Base-by-base conservation (phyloP, 2,113 vertebrate species). In the Erythrocercus mccallii region DNA sequence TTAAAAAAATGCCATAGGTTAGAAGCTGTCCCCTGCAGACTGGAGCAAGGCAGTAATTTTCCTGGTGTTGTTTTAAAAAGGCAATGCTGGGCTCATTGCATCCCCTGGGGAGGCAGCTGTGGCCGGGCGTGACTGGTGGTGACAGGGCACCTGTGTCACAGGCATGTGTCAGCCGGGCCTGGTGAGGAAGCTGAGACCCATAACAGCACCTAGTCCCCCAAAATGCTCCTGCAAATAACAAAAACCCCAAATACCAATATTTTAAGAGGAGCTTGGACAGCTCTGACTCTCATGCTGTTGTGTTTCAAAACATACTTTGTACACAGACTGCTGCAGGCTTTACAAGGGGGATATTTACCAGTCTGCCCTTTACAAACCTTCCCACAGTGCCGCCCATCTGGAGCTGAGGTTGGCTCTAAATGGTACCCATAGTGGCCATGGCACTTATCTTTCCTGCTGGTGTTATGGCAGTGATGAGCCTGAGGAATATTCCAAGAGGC, bases 41-140 rank as follows among this genome's bases (percentile, higher is more conserved):
- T 77, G 45, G 50, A 77, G 40, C 0, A 2, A 80, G 83, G 81
- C 84, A 83, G 77, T 27, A 47, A 22, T 72, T 66, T 31, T 33
- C 65, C 35, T 30, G 27, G 20, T 25, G 35, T 8, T 86, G 31
- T 60, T 64, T 61, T 24, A 61, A 33, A 51, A 47, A 48, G 33
- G 44, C 1, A 2, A 3, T 16, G 31, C 24, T 2, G 10, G 68
- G 53, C 60, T 73, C 18, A 3, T 28, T 19, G n/a, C 1, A 0
- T 18, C 44, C 64, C 33, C 30, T 25, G 15, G 24, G 35, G 35
- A 58, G 40, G 79, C 28, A 33, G 79, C 73, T 25, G n/a, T 10
- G 21, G 57, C 85, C 0, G 1, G 10, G 38, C 0, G 0, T 35
- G 73, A 40, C 60, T 66, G 56, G 38, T 17, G 61, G 66, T 74